phyloP scores from a whole-genome alignment of 2,797 vertebrate genomes.

The Lagodon rhomboides region DNA sequence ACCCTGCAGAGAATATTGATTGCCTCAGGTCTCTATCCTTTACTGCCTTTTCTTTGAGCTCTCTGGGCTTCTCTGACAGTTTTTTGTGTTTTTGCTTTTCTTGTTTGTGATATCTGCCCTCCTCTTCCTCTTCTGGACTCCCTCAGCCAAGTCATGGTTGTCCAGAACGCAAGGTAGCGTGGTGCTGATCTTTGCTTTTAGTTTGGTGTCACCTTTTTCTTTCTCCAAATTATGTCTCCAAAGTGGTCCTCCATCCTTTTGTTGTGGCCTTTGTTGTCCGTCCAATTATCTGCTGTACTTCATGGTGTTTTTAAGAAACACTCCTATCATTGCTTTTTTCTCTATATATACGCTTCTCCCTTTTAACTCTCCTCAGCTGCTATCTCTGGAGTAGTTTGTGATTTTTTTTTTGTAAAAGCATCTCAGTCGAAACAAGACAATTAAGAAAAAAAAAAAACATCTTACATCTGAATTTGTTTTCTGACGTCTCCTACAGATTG shows the following conservation, averaged over 20 bases:
- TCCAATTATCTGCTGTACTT: constrained; percentile 63
- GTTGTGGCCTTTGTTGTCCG: constrained; percentile 77
- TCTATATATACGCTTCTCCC: constrained; percentile 55
- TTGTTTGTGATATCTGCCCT: constrained; percentile 88
- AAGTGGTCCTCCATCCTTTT: constrained; percentile 73
- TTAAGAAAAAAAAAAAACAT: constrained; percentile 11
- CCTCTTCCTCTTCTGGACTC: constrained; percentile 89
- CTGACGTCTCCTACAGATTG: constrained; percentile 29
- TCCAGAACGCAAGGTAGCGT: constrained; percentile 99
- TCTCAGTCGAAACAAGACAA: constrained; percentile 36
- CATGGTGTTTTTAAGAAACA: constrained; percentile 59
- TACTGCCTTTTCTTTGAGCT: constrained; percentile 76
- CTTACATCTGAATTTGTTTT: constrained; percentile 39
- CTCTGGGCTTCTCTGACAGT: constrained; percentile 82
- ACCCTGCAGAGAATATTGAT: constrained; percentile 62
- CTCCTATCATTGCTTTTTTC: constrained; percentile 60
- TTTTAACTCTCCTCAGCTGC: constrained; percentile 47
- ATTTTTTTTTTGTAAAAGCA: constrained; percentile 45
- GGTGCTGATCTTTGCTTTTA: constrained; percentile 82
- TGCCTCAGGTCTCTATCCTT: constrained; percentile 78
- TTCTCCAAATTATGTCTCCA: constrained; percentile 56
- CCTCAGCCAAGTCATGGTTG: constrained; percentile 99
- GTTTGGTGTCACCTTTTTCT: constrained; percentile 72
- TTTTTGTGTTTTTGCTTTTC: constrained; percentile 84
- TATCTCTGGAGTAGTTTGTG: constrained; percentile 46